Base-by-base conservation (phyloP, 2,797 vertebrate species). In the Prionace glauca region DNA sequence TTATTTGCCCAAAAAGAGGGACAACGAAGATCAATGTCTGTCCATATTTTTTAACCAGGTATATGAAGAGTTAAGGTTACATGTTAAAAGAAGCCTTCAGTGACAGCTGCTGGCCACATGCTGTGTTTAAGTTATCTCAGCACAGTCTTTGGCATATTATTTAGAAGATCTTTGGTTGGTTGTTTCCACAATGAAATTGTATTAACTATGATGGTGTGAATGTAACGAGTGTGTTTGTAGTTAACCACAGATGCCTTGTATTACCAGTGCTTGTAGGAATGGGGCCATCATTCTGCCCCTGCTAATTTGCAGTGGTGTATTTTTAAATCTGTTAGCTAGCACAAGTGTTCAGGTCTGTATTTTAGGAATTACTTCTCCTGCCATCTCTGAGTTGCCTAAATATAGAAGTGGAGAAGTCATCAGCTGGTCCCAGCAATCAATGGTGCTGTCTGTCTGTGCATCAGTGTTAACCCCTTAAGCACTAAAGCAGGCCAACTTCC, bases 301-400 rank as follows among this genome's bases (percentile, higher is more conserved):
- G 32, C 62, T 91, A 65, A 50, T 94, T 36, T 72, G 45, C 93
- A 56, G 71, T 29, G 24, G 96, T 96, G 95, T 97, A 98, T 97
- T 97, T 98, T 97, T 97, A 97, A 97, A 96, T 96, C 88, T 96
- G 41, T 95, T 74, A 18, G 93, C 96, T 96, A 95, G 96, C 95
- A 77, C 95, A 65, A 96, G 96, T 96, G 96, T 96, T 96, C 95
- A 79, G 95, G 69, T 96, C 96, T 96, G 95, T 96, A 96, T 96
- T 50, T 95, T 60, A 67, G 95, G 95, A 69, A 95, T 81, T 95
- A 97, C 95, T 96, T 97, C 95, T 95, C 94, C 95, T 96, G 96
- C 67, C 96, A 32, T 92, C 16, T n/a, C 84, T 84, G 72, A 18
- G 71, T 74, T 95, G 41, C 72, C 93, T 74, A 95, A 94, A 77